A percentile compares a stretch with the other conserved stretches of the same genome.
These are phyloP conservation scores for Tiliqua scincoides DNA, from an alignment of 2,113 vertebrate genomes.

Conservation along the genomic window DNA sequence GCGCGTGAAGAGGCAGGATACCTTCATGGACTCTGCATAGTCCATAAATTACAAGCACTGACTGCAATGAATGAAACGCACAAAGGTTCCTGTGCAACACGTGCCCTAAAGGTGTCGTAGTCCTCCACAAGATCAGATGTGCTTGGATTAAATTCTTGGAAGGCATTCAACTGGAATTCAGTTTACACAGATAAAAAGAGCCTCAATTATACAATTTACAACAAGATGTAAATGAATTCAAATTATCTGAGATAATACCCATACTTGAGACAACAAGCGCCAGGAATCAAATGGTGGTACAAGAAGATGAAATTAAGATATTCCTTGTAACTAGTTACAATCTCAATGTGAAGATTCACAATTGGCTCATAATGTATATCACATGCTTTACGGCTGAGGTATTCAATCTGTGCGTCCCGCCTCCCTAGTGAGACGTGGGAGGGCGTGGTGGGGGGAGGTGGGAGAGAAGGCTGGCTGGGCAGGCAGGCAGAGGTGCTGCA, in stretches of 20 bases:
- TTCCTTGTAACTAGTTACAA: neutral
- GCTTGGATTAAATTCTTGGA: neutral
- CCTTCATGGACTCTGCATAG: neutral
- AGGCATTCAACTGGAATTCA: neutral
- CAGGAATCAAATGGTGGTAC: neutral
- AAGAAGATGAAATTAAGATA: neutral
- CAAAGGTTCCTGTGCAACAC: neutral
- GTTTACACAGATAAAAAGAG: neutral
- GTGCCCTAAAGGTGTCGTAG: neutral
- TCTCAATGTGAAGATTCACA: neutral
- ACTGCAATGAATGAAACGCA: neutral
- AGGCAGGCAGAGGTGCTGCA: too few species aligned
- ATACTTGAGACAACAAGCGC: neutral
- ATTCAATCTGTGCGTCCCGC: too few species aligned
- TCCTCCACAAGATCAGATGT: too few species aligned
- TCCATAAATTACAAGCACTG: neutral
- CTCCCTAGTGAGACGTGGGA: too few species aligned
- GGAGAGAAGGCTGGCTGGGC: too few species aligned
- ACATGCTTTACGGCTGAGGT: too few species aligned
- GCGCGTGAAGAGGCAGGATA: neutral
- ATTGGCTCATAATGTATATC: neutral
- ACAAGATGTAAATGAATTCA: neutral
- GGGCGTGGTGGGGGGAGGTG: too few species aligned
- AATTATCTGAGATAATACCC: neutral
- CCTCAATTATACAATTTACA: neutral